phyloP scores from a whole-genome alignment of 2,888 invertebrate species.

The Phania funesta region DNA sequence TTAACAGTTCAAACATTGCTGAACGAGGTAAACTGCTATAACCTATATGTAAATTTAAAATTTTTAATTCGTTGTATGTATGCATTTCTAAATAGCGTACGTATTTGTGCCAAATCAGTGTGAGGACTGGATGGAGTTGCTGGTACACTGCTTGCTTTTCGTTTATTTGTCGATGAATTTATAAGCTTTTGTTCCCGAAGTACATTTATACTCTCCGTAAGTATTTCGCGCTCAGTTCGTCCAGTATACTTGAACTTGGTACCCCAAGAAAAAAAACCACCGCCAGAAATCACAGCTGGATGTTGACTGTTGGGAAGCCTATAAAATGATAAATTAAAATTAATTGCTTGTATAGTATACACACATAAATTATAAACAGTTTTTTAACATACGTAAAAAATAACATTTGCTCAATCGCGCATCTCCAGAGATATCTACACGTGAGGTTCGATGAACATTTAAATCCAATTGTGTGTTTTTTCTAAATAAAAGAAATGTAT shows the following conservation, averaged over 20 bases:
- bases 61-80: conserved; percentile 68
- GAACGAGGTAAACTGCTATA: conserved; percentile 93
- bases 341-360: no score
- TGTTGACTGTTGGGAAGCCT: conserved; percentile 93
- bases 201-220: conserved; percentile 88
- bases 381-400: conserved; percentile 93
- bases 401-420: conserved; percentile 98
- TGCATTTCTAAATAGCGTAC: conserved; percentile 77
- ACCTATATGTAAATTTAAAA: conserved; percentile 81
- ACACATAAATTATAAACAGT: background rate
- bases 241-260: conserved; percentile 97
- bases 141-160: conserved; percentile 93
- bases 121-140: conserved; percentile 91
- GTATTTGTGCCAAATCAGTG: conserved; percentile 82
- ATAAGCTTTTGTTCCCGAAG: conserved; percentile 84
- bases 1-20: conserved; percentile 88
- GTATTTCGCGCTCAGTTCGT: conserved; percentile 93
- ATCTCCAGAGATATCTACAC: conserved; percentile 98
- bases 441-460: conserved; percentile 95
- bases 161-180: conserved; percentile 82
- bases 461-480: conserved; percentile 96
- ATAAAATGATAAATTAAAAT: conserved; percentile 57
- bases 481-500: conserved; percentile 83
- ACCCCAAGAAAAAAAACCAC: conserved; percentile 95
- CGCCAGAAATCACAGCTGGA: conserved; percentile 93